These are phyloP conservation scores for Celastrina argiolus DNA, from an alignment of 2,888 invertebrate genomes.

Conservation along the genomic window DNA sequence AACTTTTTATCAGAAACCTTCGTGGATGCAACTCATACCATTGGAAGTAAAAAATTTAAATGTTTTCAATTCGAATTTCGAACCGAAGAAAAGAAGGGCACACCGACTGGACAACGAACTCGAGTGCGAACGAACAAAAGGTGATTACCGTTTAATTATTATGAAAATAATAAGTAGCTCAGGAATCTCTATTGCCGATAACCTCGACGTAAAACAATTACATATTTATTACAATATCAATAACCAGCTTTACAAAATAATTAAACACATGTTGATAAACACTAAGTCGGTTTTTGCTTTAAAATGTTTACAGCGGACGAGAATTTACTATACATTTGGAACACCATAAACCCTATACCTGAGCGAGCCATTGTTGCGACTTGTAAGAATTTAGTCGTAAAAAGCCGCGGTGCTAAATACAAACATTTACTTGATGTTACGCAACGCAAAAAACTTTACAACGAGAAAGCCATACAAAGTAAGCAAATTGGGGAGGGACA, in stretches of 20 bases:
- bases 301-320: neutral
- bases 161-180: neutral
- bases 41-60: neutral
- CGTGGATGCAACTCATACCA: neutral
- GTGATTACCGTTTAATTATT: neutral
- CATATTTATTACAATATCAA: neutral
- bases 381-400: neutral
- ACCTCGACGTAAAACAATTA: neutral
- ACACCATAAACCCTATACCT: neutral
- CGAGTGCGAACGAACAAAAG: neutral
- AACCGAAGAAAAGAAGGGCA: neutral
- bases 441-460: conserved; percentile 4
- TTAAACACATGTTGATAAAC: too few relatives aligned
- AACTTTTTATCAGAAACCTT: conserved; percentile 7
- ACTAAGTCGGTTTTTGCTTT: neutral
- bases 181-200: neutral
- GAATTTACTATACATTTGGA: neutral
- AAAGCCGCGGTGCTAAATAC: neutral
- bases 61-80: neutral
- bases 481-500: neutral
- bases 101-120: neutral
- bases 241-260: neutral
- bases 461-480: conserved; percentile 8
- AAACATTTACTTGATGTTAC: neutral
- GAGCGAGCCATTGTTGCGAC: neutral